Evolutionary conservation across 2,797 vertebrate genomes (phyloP), one percentile per base, ranked within the genome.

Genomic region (Phrynocephalus forsythii): DNA sequence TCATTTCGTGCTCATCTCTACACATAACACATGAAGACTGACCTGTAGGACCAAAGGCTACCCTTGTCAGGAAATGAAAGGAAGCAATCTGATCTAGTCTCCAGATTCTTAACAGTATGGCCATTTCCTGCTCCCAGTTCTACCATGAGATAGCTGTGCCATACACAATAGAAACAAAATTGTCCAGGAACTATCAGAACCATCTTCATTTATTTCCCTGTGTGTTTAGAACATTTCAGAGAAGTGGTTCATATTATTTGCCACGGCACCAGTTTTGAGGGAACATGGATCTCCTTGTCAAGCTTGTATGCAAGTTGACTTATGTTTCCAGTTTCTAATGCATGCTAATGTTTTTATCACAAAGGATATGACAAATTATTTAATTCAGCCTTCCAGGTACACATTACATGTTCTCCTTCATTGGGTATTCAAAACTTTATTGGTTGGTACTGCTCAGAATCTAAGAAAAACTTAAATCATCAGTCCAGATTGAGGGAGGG

Each of bases 141-240:
- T 52, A 52, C 52, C 52, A 56, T 56, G 52, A 56, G 11, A 10
- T 60, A 52, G 56, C 18, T 44, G 16, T 85, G 15, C 10, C 20
- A 11, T 22, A 48, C 38, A 85, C 33, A 6, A 85, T 77, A 50
- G 56, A 50, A 24, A 67, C 11, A 60, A 8, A 5, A 44, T 20
- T 56, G 52, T 56, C 52, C 52, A 10, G 52, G 52, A 56, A 56
- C 52, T 7, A 6, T 10, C 13, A 10, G 52, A 56, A 56, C 9
- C 52, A 56, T 56, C 20, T 63, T 63, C 18, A 93, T 93, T 93
- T 91, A 92, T 48, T 72, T 92, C 83, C 84, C 75, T 90, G 88
- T 60, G 68, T 90, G 82, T 88, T 93, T 92, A 48, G 71, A 91
- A 72, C n/a, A 81, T 88, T 94, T 91, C 75, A 90, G 13, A 76